Percentiles rank a stretch among this genome's conserved stretches.
phyloP scores from a whole-genome alignment of 2,888 invertebrate species.

The Amphipoea lucens region DNA sequence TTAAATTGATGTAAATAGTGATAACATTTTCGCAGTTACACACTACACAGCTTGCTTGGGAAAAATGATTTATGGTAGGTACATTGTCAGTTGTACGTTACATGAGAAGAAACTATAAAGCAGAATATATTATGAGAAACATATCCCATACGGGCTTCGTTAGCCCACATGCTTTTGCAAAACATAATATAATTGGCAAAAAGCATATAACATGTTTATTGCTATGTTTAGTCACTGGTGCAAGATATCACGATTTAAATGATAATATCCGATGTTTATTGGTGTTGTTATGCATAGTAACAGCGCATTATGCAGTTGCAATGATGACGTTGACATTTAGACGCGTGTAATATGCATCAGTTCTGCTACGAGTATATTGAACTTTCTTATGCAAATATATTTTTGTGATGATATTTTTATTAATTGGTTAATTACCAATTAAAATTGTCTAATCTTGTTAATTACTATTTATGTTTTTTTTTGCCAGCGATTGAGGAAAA shows the following conservation, averaged over 20 bases:
- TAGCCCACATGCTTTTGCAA: conserved; percentile 4
- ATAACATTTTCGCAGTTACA: background rate
- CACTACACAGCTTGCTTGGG: background rate
- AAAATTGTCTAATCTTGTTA: conserved; percentile 19
- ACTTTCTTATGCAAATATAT: conserved; percentile 55
- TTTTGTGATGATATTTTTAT: conserved; percentile 38
- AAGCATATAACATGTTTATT: conserved; percentile 40
- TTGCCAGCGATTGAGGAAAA: conserved; percentile 17
- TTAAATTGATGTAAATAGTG: background rate
- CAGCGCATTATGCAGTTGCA: conserved; percentile 48
- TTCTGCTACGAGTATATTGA: conserved; percentile 21
- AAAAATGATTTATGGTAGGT: background rate
- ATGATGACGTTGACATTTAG: conserved; percentile 47
- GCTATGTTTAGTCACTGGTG: conserved; percentile 33
- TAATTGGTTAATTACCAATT: conserved; percentile 33
- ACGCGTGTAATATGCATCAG: conserved; percentile 39
- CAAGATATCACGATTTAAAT: conserved; percentile 48
- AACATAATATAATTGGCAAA: conserved; percentile 25
- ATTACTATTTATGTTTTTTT: conserved; percentile 12
- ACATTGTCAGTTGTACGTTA: background rate
- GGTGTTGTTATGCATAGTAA: conserved; percentile 39
- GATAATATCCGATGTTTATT: conserved; percentile 41
- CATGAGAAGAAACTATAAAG: background rate
- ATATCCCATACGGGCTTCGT: conserved; percentile 4
- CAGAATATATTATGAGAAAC: background rate